Evolutionary conservation across 2,888 invertebrate species (phyloP), one percentile per base, ranked within the genome.

Genomic region (Aplocera efformata): DNA sequence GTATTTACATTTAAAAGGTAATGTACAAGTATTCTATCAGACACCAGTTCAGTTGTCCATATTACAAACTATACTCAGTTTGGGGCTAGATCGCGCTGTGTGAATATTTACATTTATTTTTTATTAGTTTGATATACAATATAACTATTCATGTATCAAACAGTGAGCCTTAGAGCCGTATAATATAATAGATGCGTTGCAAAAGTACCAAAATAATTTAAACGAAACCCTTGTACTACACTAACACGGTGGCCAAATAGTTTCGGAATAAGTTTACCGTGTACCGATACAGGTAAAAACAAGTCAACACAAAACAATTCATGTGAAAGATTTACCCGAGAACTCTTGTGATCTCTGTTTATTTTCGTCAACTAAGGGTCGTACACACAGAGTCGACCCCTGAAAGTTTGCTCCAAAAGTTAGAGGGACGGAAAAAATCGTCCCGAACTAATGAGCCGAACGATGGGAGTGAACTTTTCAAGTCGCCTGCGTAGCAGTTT

Each of bases 401-500:
- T 60, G 42, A 63, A 73, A 66, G 66, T 76, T 68, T 57, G 64
- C 59, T 62, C 67, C 61, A 43, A 64, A 73, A 66, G 66, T 76
- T 68, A 58, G 64, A 64, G 71, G 71, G 63, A 64, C 59, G 72
- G 72, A 75, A 75, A 72, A 79, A 79, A 73, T 68, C 63, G 63
- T 43, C 67, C 72, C 64, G 51, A 75, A 72, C 79, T 82, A 84
- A 84, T 84, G 82, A 81, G 76, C 66, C 77, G 75, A 53, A 60
- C 60, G 61, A 66, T 60, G 56, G 53, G 68, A 68, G 70, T 73
- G 74, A 78, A 81, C 79, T 80, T 79, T 72, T 46, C 65, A 79
- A 81, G 67, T 75, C 67, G 67, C 60, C 57, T 36, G 38, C 48
- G 54, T 49, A 28, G 56, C 61, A 52, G 53, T 60, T 58, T 59